Conservation (phyloP, 2,113 vertebrate genomes). For the Cricetomys ansorgei region DNA sequence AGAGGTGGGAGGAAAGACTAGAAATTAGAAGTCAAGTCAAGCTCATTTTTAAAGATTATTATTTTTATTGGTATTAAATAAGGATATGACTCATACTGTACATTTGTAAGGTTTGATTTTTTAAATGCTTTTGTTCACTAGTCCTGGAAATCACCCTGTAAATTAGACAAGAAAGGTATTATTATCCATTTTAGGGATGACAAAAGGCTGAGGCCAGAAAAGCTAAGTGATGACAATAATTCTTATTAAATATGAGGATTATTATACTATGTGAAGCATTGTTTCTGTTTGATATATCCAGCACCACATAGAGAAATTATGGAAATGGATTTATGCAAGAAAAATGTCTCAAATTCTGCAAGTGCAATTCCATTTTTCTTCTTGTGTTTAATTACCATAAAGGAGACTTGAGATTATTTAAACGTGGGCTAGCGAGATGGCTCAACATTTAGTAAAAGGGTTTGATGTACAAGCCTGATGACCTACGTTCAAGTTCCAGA, state of each 20-base stretch:
- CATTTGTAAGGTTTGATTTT: slow-evolving; percentile 61
- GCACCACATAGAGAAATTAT: not conserved
- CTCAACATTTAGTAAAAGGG: not conserved
- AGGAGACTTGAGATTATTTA: slow-evolving; percentile 3
- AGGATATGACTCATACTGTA: slow-evolving; percentile 44
- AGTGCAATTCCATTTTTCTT: not conserved
- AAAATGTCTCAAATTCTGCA: slow-evolving; percentile 41
- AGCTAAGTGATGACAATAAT: slow-evolving; percentile 55
- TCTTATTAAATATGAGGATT: slow-evolving; percentile 35
- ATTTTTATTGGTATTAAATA: slow-evolving; percentile 60
- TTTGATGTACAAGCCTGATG: not conserved
- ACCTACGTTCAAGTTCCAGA: not conserved
- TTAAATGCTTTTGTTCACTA: slow-evolving; percentile 63
- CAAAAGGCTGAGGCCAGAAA: slow-evolving; percentile 60
- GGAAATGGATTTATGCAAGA: slow-evolving; percentile 23
- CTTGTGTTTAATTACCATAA: slow-evolving; percentile 32
- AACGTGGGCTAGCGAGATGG: not conserved
- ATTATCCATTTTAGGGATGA: slow-evolving; percentile 56
- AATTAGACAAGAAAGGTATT: slow-evolving; percentile 57
- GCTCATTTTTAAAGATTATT: slow-evolving; percentile 59
- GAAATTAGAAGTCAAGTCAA: slow-evolving; percentile 32
- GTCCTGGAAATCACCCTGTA: slow-evolving; percentile 47
- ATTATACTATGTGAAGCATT: slow-evolving; percentile 26
- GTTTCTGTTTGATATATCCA: slow-evolving; percentile 21
- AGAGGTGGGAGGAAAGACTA: not conserved